Conservation (phyloP, 1,140 invertebrate genomes). For the Drosophila funebris region DNA sequence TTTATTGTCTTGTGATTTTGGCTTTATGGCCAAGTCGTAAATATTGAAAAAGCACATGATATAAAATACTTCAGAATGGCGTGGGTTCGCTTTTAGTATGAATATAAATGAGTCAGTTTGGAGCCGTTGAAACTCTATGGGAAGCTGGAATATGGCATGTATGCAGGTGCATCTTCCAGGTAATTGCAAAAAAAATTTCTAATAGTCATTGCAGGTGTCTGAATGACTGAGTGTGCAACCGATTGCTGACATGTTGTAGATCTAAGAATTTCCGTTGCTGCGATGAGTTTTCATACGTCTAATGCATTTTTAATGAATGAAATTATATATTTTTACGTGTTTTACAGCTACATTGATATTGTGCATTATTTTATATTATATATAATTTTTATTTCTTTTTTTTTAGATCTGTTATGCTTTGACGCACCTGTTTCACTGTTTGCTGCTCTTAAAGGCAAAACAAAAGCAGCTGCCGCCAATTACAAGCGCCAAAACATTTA, state of each 20-base stretch:
- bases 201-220: conserved; percentile 75
- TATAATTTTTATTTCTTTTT: conserved; percentile 4
- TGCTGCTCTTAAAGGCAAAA: conserved; percentile 56
- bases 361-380: conserved; percentile 7
- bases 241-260: conserved; percentile 32
- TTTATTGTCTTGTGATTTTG: conserved; percentile 51
- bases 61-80: conserved; percentile 38
- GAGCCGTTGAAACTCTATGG: not conserved
- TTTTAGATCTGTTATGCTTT: conserved; percentile 33
- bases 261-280: conserved; percentile 42
- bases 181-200: conserved; percentile 30
- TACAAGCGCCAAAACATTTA: conserved; percentile 72
- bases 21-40: conserved; percentile 29
- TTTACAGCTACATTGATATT: conserved; percentile 12
- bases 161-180: conserved; percentile 37
- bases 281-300: conserved; percentile 33
- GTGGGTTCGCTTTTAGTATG: conserved; percentile 48
- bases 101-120: conserved; percentile 39
- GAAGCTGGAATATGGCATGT: not conserved
- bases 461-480: conserved; percentile 75
- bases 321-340: conserved; percentile 21
- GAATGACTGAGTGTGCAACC: conserved; percentile 17
- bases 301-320: conserved; percentile 76
- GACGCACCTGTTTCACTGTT: conserved; percentile 73
- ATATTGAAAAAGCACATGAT: conserved; percentile 39